These are phyloP conservation scores for Steinernema khuongi DNA, from an alignment of 1,140 invertebrate genomes.

Conservation along the genomic window DNA sequence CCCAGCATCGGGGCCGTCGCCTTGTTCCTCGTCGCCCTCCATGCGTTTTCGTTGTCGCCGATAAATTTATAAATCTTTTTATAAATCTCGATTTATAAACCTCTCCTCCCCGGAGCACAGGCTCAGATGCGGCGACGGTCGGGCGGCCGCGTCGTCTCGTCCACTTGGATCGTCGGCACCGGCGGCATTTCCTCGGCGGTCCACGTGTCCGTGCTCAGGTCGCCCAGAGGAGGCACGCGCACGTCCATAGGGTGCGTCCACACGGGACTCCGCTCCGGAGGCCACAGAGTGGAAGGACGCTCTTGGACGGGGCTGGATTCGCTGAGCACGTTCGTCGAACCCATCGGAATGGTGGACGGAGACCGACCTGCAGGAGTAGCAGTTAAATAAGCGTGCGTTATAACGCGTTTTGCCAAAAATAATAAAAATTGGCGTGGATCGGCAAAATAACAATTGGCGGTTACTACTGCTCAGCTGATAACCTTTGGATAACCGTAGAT, in stretches of 20 bases:
- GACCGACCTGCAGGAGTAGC: background rate
- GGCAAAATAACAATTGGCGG: too few species aligned
- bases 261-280: background rate
- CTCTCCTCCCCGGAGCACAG: too few species aligned
- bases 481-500: too few species aligned
- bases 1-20: background rate
- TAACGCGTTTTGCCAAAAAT: too few species aligned
- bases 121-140: background rate
- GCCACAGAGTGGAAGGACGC: background rate
- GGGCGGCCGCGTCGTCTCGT: background rate
- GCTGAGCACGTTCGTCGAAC: background rate
- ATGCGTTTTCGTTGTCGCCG: background rate
- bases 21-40: background rate
- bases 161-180: slow-evolving; percentile 3
- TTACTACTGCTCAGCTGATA: too few species aligned
- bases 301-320: background rate
- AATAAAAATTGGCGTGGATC: too few species aligned
- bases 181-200: background rate
- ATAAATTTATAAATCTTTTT: slow-evolving; percentile 14
- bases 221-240: background rate
- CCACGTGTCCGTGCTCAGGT: background rate
- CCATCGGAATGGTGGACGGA: slow-evolving; percentile 3
- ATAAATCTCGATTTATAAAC: background rate
- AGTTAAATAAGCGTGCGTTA: too few species aligned
- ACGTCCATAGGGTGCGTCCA: background rate